A percentile compares a stretch with the other conserved stretches of the same genome.
Conservation (phyloP, 1,140 invertebrate genomes). For the Mizuhopecten yessoensis region DNA sequence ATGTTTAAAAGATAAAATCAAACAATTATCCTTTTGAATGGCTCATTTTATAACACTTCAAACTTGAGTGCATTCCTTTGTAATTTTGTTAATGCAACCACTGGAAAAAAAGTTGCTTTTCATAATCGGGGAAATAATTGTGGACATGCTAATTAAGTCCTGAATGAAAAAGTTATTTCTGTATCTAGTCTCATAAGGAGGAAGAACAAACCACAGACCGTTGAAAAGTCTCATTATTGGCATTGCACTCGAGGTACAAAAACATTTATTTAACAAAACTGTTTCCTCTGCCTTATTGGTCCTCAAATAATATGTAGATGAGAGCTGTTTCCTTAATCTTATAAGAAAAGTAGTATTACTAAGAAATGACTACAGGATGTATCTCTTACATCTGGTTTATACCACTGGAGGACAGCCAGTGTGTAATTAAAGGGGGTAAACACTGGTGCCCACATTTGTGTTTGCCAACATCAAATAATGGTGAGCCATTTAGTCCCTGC, state of each 20-base stretch:
- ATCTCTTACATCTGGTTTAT: neutral
- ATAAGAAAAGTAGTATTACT: neutral
- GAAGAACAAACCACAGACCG: no score
- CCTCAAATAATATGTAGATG: no score
- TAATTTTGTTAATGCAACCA: neutral
- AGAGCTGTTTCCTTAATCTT: neutral
- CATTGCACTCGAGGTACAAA: no score
- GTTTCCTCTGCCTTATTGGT: no score
- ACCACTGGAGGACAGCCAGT: neutral
- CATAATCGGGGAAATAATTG: no score
- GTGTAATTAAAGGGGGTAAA: neutral
- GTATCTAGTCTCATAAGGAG: no score
- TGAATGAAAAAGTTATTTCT: no score
- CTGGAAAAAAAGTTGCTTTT: no score
- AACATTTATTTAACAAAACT: no score
- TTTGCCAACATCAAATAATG: slow-evolving; percentile 29
- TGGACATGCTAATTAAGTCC: no score
- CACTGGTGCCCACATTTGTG: neutral
- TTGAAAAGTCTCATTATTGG: no score
- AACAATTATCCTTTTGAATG: neutral
- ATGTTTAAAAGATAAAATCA: neutral
- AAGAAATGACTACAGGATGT: neutral
- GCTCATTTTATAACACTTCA: neutral
- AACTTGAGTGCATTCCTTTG: neutral
- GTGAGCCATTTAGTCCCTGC: slow-evolving; percentile 8